A percentile compares a stretch with the other conserved stretches of the same genome.
phyloP scores from a whole-genome alignment of 2,888 invertebrate species.

The Synanthedon myopaeformis region DNA sequence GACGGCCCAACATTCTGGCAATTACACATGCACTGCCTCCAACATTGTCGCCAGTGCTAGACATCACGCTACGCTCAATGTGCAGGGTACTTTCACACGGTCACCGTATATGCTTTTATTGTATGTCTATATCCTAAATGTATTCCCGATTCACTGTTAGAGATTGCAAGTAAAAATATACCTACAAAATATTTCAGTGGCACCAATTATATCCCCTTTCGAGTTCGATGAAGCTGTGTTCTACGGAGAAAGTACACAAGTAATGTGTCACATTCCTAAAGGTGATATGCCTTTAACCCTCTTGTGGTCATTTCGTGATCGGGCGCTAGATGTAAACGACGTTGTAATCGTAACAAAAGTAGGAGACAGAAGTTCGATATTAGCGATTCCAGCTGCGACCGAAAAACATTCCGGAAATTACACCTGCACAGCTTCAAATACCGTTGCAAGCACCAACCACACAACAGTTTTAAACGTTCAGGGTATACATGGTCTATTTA shows the following conservation, averaged over 20 bases:
- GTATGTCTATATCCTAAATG: constrained; percentile 7
- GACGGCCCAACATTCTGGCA: constrained; percentile 76
- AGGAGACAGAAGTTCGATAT: constrained; percentile 72
- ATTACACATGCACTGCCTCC: constrained; percentile 75
- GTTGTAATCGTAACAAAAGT: constrained; percentile 67
- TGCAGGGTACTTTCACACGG: constrained; percentile 69
- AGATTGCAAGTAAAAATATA: not conserved
- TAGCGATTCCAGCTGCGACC: constrained; percentile 75
- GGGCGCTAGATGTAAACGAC: constrained; percentile 45
- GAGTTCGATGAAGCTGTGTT: constrained; percentile 68
- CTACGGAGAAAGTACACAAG: constrained; percentile 70
- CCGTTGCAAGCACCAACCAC: constrained; percentile 74
- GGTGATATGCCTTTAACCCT: constrained; percentile 80
- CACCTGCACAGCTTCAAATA: constrained; percentile 79
- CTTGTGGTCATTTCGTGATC: constrained; percentile 76
- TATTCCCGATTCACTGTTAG: not conserved
- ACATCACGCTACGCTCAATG: constrained; percentile 72
- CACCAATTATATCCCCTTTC: constrained; percentile 71
- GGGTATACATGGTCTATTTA: constrained; percentile 62
- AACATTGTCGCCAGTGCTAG: constrained; percentile 73
- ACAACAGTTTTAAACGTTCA: constrained; percentile 75
- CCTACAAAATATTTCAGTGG: constrained; percentile 51
- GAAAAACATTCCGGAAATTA: constrained; percentile 80
- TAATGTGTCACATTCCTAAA: constrained; percentile 70
- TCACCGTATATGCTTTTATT: constrained; percentile 39